These are phyloP conservation scores for Echiichthys vipera DNA, from an alignment of 2,797 vertebrate species.

Conservation along the genomic window DNA sequence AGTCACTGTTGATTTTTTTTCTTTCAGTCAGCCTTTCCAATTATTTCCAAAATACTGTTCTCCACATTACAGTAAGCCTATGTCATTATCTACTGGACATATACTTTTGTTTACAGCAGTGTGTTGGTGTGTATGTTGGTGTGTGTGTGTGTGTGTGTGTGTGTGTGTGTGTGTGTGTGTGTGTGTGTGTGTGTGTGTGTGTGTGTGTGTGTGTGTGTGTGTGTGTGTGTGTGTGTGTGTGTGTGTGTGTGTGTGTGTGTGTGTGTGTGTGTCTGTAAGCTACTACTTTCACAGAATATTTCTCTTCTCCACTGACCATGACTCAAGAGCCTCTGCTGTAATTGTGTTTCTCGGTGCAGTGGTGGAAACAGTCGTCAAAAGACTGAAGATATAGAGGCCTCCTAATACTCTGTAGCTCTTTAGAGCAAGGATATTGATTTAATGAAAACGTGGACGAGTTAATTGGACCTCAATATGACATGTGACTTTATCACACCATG, in stretches of 20 bases:
- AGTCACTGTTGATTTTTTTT: background rate
- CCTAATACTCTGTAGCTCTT: conserved; percentile 50
- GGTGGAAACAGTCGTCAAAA: conserved; percentile 21
- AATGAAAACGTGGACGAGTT: conserved; percentile 64
- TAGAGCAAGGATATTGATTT: conserved; percentile 74
- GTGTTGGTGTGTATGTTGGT: background rate
- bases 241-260: no score
- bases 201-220: background rate
- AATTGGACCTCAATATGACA: conserved; percentile 66
- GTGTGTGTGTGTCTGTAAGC: background rate
- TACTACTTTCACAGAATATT: conserved; percentile 8
- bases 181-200: background rate
- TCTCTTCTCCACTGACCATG: conserved; percentile 21
- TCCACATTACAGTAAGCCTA: background rate
- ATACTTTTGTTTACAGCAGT: background rate
- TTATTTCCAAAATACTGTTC: background rate
- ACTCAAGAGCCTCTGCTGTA: conserved; percentile 47
- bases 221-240: no score
- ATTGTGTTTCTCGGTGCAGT: conserved; percentile 33
- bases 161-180: background rate
- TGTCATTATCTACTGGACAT: background rate
- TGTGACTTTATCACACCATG: conserved; percentile 45
- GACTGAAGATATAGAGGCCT: conserved; percentile 19
- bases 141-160: background rate
- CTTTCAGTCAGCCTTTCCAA: background rate